Conservation (phyloP, 2,113 vertebrate genomes). For the Catharus fuscescens region DNA sequence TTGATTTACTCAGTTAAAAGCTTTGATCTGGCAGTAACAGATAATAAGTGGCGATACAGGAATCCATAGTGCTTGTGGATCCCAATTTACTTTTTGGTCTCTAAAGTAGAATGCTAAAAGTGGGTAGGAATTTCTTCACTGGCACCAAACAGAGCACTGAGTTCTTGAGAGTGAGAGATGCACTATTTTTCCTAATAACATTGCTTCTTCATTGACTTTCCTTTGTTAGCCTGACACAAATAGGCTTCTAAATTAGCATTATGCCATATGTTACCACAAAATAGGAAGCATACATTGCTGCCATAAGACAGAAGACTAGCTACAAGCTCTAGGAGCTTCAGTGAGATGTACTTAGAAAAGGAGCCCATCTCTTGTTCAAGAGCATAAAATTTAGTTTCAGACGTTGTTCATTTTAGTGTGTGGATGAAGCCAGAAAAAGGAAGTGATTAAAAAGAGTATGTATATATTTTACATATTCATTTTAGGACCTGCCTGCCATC, state of each 20-base stretch:
- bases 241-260: background rate
- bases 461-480: background rate
- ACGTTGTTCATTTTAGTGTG: background rate
- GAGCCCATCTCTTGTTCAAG: background rate
- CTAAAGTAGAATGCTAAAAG: background rate
- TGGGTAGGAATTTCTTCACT: background rate
- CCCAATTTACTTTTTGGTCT: background rate
- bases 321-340: background rate
- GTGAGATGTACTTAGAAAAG: background rate
- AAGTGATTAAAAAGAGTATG: background rate
- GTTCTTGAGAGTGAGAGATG: background rate
- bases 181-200: background rate
- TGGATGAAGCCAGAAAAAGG: background rate
- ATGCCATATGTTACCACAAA: background rate
- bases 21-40: background rate
- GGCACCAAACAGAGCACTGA: background rate
- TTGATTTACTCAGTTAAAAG: slow-evolving; percentile 33
- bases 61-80: background rate
- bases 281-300: background rate
- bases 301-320: background rate
- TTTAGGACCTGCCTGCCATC: background rate
- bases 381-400: background rate
- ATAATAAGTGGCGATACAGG: background rate
- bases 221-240: background rate
- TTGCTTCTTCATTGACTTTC: background rate